Conservation (phyloP, 2,113 vertebrate species). For the Heptranchias perlo region DNA sequence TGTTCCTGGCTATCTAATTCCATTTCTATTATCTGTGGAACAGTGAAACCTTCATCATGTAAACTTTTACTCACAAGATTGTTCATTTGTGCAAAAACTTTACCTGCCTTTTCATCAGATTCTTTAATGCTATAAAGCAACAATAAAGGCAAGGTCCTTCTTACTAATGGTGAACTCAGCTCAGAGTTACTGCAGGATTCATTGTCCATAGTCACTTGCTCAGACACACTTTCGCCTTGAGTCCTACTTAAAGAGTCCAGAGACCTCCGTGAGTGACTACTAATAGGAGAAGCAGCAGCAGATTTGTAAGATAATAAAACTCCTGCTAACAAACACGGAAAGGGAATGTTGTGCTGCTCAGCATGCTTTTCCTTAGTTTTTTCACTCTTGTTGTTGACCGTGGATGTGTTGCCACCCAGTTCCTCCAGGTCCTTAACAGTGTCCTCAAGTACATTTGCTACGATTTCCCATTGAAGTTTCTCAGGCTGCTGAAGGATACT, state of each 20-base stretch:
- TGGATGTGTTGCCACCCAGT: conserved; percentile 83
- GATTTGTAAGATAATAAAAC: conserved; percentile 92
- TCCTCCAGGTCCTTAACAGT: conserved; percentile 97
- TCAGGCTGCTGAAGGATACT: conserved; percentile 96
- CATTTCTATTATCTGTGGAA: conserved; percentile 98
- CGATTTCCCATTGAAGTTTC: conserved; percentile 96
- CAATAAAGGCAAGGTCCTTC: conserved; percentile 89
- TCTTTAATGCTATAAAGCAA: conserved; percentile 96
- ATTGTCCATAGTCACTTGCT: conserved; percentile 91
- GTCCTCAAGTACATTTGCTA: conserved; percentile 94
- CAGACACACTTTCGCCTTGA: conserved; percentile 78
- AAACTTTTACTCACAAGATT: conserved; percentile 94
- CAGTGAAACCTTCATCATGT: conserved; percentile 94
- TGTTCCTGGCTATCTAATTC: conserved; percentile 95
- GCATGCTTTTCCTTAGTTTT: conserved; percentile 87
- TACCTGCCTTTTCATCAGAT: conserved; percentile 92
- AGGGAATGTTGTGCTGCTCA: conserved; percentile 98
- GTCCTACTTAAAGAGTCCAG: conserved; percentile 83
- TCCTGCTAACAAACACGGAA: conserved; percentile 91
- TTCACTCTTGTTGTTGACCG: conserved; percentile 78
- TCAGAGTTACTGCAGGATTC: conserved; percentile 83
- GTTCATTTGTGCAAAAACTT: conserved; percentile 97
- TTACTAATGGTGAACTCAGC: conserved; percentile 75
- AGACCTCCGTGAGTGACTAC: conserved; percentile 73
- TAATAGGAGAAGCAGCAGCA: conserved; percentile 72